Base-by-base conservation (phyloP, 2,888 invertebrate genomes). In the Blastobasis adustella region DNA sequence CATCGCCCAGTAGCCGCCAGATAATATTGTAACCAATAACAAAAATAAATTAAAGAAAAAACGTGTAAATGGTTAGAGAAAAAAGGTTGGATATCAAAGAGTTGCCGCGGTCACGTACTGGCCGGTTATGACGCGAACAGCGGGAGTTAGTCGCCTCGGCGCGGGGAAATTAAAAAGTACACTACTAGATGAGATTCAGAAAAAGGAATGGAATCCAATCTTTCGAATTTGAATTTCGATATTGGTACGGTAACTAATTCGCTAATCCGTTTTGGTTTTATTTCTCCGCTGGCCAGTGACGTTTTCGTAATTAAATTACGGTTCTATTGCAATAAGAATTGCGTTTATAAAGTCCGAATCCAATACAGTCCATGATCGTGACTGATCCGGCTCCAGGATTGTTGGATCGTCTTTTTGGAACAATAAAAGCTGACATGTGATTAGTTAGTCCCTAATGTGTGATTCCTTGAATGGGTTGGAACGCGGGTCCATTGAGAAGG, bases 1-100 rank as follows among this genome's bases (percentile, higher is more conserved):
- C 70, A 70, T 69, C 79, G 82, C 74, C 82, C 87, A 72, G 87
- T 87, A 88, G 87, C 87, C 84, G 85, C 74, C 79, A 65, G 78
- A 80, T 82, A 76, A 82, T 82, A 82, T 84, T 83, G 82, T 85
- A 77, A 79, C 82, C 80, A 83, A 82, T 79, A 84, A 82, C 76
- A 78, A 79, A 83, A 84, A 79, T 76, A 76, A 80, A 80, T 78
- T 76, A 74, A 76, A 75, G 64, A 75, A 76, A 76, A 74, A 79
- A 76, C 68, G 66, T 71, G 70, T 73, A 73, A 76, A 72, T 70
- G 67, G 67, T 73, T 69, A 69, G 62, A 75, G 72, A 75, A 83
- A 83, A 84, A 84, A 83, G 73, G 69, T 63, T 66, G 71, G 62
- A 65, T 78, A 73, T 84, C 83, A 87, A 87, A 87, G 85, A 69